Evolutionary conservation across 92 coral and sea anemone genomes (phyloP).

Genomic region (Porites lobata): DNA sequence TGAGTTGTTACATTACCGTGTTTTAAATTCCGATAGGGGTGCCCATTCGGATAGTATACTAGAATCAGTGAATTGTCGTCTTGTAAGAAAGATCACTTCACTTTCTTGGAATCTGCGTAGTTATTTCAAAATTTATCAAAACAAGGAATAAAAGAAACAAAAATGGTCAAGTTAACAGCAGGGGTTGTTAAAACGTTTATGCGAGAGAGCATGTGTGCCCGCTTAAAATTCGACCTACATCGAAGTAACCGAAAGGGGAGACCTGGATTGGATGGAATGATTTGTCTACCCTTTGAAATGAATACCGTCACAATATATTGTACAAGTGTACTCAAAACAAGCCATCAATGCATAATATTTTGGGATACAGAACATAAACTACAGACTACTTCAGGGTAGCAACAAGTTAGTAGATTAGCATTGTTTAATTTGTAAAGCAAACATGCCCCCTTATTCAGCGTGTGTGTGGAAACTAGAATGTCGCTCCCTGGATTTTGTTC

Average conservation of each 20-base stretch:
- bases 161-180: background rate
- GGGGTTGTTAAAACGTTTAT: background rate
- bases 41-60: background rate
- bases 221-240: slow-evolving; percentile 8
- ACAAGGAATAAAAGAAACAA: background rate
- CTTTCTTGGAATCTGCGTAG: background rate
- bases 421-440: slow-evolving; percentile 19
- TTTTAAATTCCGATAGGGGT: no score
- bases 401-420: background rate
- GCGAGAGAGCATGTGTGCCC: background rate
- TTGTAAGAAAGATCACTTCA: background rate
- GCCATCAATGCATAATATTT: no score
- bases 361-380: background rate
- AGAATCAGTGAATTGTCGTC: background rate
- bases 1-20: no score
- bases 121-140: background rate
- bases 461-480: background rate
- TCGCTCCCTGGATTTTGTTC: background rate
- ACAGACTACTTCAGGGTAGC: background rate
- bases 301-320: background rate
- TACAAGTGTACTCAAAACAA: background rate
- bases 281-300: background rate
- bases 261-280: background rate
- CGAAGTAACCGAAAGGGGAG: background rate
- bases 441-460: background rate